Evolutionary conservation across 30 jellyfish, hydroid and myxozoan species (phyloP).

Genomic region (Catostylus mosaicus): DNA sequence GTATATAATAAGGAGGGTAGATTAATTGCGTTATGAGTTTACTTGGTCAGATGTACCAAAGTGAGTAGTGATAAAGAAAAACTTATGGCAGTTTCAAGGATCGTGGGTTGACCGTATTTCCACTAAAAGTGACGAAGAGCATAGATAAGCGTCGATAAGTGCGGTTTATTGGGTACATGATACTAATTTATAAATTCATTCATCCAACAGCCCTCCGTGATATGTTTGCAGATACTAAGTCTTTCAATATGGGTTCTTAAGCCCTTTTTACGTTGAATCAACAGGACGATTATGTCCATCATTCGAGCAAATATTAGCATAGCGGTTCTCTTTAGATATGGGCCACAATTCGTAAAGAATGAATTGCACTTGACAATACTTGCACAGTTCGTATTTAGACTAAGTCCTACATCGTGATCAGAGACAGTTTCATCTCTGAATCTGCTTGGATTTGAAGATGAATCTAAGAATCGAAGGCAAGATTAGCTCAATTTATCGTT

Average conservation of each 20-base stretch:
- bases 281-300: slow-evolving; percentile 34
- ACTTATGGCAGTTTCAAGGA: too few species aligned
- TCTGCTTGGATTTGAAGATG: slow-evolving; percentile 4
- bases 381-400: neutral
- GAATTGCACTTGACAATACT: neutral
- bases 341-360: neutral
- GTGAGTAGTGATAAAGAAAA: too few species aligned
- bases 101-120: too few species aligned
- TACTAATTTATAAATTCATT: neutral
- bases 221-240: neutral
- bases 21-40: too few species aligned
- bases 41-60: too few species aligned
- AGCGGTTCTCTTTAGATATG: slow-evolving; percentile 14
- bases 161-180: slow-evolving; percentile 7
- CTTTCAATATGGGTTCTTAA: neutral
- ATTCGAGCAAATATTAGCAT: slow-evolving; percentile 12
- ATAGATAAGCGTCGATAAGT: neutral
- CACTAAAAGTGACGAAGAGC: neutral
- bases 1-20: too few species aligned
- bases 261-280: neutral
- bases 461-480: neutral
- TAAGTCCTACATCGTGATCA: neutral
- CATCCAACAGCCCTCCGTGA: neutral
- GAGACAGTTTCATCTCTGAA: neutral
- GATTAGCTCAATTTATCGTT: neutral